phyloP scores from a whole-genome alignment of 2,113 vertebrate genomes.

The Apeltes quadracus region DNA sequence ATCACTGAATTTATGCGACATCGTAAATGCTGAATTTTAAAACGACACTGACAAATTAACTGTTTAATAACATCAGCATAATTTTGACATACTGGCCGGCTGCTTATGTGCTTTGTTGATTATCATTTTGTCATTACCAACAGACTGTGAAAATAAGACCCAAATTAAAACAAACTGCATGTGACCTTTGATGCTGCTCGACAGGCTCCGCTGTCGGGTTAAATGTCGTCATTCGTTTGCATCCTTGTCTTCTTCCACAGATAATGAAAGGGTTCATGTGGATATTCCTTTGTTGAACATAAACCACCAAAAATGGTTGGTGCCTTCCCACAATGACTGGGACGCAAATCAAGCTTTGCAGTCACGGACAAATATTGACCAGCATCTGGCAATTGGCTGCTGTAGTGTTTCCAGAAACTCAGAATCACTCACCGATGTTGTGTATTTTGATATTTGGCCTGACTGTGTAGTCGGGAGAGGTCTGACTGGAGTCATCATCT shows the following conservation, averaged over 20 bases:
- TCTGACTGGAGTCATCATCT: constrained; percentile 89
- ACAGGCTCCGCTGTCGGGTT: neutral
- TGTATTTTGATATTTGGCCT: constrained; percentile 94
- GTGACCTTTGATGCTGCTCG: neutral
- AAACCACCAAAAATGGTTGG: constrained; percentile 26
- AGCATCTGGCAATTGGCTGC: constrained; percentile 15
- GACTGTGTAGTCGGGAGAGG: constrained; percentile 91
- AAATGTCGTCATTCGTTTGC: neutral
- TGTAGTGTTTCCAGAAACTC: neutral
- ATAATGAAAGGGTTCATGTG: constrained; percentile 26
- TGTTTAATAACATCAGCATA: constrained; percentile 15
- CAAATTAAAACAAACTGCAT: neutral
- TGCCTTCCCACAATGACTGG: constrained; percentile 28
- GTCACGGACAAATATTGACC: constrained; percentile 30
- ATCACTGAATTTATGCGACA: constrained; percentile 30
- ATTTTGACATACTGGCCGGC: neutral
- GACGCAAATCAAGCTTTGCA: constrained; percentile 23
- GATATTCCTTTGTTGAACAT: constrained; percentile 23
- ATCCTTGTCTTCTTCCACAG: neutral
- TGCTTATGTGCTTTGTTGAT: constrained; percentile 2
- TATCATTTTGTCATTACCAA: constrained; percentile 17
- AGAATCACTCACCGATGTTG: constrained; percentile 88
- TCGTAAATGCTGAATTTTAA: constrained; percentile 38
- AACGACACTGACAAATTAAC: constrained; percentile 36
- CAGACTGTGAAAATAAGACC: neutral